phyloP scores from a whole-genome alignment of 92 coral and sea anemone species.

The Porites cylindrica region DNA sequence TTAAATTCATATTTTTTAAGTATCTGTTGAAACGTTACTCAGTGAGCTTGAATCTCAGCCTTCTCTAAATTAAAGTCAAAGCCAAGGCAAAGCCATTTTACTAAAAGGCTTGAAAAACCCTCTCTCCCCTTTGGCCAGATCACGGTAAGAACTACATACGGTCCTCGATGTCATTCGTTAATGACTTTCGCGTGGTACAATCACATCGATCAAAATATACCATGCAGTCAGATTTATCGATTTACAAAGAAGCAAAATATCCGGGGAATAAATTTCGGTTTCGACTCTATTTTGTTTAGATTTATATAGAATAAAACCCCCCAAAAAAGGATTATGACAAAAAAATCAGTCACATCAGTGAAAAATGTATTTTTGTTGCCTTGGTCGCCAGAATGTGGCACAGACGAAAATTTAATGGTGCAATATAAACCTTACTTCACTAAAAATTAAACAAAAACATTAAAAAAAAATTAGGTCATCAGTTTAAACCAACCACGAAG shows the following conservation, averaged over 20 bases:
- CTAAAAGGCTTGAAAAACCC: background rate
- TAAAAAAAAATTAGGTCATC: too few relatives aligned
- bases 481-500: too few relatives aligned
- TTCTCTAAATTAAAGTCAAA: slow-evolving; percentile 3
- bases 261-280: slow-evolving; percentile 8
- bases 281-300: background rate
- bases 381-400: too few relatives aligned
- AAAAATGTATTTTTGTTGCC: background rate
- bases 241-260: slow-evolving; percentile 12
- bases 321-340: background rate
- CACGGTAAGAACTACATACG: too few relatives aligned
- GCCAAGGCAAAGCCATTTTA: background rate
- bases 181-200: too few relatives aligned
- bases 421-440: too few relatives aligned
- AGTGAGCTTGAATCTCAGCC: background rate
- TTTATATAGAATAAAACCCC: background rate
- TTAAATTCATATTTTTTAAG: slow-evolving; percentile 37
- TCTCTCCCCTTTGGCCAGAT: background rate
- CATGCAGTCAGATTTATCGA: slow-evolving; percentile 7
- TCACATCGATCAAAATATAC: background rate
- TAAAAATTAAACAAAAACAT: too few relatives aligned
- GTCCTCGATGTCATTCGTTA: too few relatives aligned
- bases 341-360: too few relatives aligned
- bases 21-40: slow-evolving; percentile 23
- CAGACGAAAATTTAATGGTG: too few relatives aligned